phyloP scores from a whole-genome alignment of 2,797 vertebrate species.

The Poecilia picta region DNA sequence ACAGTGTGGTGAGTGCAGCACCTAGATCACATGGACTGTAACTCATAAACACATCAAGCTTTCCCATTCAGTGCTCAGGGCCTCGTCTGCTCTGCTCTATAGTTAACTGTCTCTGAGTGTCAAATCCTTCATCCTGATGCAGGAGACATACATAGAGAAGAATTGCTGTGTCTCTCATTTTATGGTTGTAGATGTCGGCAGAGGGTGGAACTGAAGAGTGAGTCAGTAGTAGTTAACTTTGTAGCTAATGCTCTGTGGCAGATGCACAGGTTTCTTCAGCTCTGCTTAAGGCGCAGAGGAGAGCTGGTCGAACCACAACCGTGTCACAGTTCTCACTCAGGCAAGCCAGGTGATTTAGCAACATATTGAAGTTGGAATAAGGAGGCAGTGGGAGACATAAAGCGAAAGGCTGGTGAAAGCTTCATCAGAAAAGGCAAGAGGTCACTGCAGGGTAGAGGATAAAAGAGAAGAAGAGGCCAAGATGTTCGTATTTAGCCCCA shows the following conservation, averaged over 20 bases:
- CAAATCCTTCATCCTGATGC: slow-evolving; percentile 78
- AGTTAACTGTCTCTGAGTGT: slow-evolving; percentile 77
- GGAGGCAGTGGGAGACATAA: slow-evolving; percentile 27
- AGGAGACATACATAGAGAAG: slow-evolving; percentile 72
- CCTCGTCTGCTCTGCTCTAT: slow-evolving; percentile 62
- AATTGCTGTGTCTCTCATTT: slow-evolving; percentile 76
- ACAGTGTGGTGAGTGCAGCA: slow-evolving; percentile 43
- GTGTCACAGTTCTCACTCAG: slow-evolving; percentile 59
- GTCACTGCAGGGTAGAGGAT: slow-evolving; percentile 36
- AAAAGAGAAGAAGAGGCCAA: slow-evolving; percentile 37
- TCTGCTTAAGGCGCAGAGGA: slow-evolving; percentile 67
- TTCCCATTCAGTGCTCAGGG: slow-evolving; percentile 67
- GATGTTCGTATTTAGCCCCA: slow-evolving; percentile 47
- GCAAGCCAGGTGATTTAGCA: slow-evolving; percentile 60
- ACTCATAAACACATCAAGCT: slow-evolving; percentile 75
- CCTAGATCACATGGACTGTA: slow-evolving; percentile 66
- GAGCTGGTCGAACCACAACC: slow-evolving; percentile 64
- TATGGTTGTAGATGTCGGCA: slow-evolving; percentile 67
- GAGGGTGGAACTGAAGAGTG: slow-evolving; percentile 70
- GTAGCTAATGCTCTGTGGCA: slow-evolving; percentile 81
- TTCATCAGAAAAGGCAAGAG: slow-evolving; percentile 38
- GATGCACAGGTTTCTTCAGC: slow-evolving; percentile 74
- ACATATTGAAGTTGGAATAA: slow-evolving; percentile 40
- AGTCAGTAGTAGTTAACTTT: slow-evolving; percentile 78
- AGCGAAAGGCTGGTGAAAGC: slow-evolving; percentile 22